Evolutionary conservation across 2,113 vertebrate species (phyloP), one percentile per base, ranked within the genome.

Genomic region (Nesogale talazaci): DNA sequence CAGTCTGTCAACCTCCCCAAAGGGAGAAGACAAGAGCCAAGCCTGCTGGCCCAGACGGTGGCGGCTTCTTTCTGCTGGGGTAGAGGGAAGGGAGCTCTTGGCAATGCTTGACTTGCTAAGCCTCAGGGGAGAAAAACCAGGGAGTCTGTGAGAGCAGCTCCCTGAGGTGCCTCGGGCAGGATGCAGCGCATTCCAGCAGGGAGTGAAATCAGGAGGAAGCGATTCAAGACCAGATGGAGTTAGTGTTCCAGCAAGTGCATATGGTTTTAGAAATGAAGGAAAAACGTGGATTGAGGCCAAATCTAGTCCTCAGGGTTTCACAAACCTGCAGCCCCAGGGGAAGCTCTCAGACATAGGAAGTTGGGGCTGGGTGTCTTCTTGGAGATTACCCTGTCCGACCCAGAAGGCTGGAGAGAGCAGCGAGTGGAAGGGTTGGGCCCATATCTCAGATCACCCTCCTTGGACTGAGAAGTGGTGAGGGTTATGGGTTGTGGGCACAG

Each of bases 191-290:
- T 96, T 95, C 90, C 95, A 94, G 86, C 81, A 69, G 91, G 83
- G 94, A 95, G 94, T 8, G 14, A 86, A 92, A 94, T 57, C 92
- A 77, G 95, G 94, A 94, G 95, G 85, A 88, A 94, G 79, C 0
- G 2, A 91, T 92, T 96, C 92, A 81, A 67, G 94, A 90, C 94
- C 95, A 97, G 97, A 97, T 97, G 96, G 96, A 96, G 95, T 77
- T 22, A 94, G 91, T 63, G 96, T 97, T 96, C 96, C 96, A 94
- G 96, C 87, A 86, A 96, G 88, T 72, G 72, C 91, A 2, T 42
- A 83, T 90, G 89, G 89, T 86, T 96, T 94, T 52, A 61, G 76
- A 88, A 95, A 93, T 36, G 82, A 92, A 91, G 88, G 88, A 84
- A 88, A 88, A 89, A 57, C 0, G 6, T 83, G 91, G 92, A 93